phyloP scores from a whole-genome alignment of 1,140 invertebrate species.

The Octopus sinensis region DNA sequence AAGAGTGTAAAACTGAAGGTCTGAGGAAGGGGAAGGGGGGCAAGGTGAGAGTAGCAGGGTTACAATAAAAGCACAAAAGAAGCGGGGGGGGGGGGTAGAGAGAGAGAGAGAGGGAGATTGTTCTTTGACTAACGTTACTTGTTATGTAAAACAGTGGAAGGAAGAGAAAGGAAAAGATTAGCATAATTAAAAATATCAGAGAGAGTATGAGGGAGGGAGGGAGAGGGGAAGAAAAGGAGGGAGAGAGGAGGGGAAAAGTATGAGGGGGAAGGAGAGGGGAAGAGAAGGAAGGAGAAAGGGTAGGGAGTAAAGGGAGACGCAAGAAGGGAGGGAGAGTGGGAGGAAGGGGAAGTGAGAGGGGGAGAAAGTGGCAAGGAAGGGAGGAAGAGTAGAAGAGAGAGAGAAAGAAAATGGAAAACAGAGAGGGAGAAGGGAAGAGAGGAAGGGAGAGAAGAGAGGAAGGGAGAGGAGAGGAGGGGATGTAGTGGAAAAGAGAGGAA shows the following conservation, averaged over 20 bases:
- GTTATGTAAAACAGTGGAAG: too few species aligned
- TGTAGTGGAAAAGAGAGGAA: neutral
- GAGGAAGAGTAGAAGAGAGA: slow-evolving; percentile 10
- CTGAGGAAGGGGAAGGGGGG: neutral
- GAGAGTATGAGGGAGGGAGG: neutral
- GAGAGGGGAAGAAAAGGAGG: neutral
- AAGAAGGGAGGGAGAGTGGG: slow-evolving; percentile 9
- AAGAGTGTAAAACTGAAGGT: neutral
- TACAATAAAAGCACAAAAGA: too few species aligned
- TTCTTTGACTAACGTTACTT: too few species aligned
- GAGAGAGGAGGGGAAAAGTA: neutral
- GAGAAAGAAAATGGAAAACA: neutral
- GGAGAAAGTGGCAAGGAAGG: neutral
- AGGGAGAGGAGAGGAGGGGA: neutral
- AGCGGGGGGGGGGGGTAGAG: too few species aligned
- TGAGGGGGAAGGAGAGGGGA: neutral
- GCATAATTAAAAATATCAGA: too few species aligned
- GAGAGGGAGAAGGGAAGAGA: neutral
- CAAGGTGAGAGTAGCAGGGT: neutral
- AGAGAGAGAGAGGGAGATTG: too few species aligned
- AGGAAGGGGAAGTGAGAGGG: neutral
- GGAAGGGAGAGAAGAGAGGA: neutral
- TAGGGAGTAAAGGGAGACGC: neutral
- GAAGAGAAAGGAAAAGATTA: too few species aligned
- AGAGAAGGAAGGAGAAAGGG: slow-evolving; percentile 4